These are phyloP conservation scores for Camponotus vicinus DNA, from an alignment of 1,140 invertebrate species.

Conservation along the genomic window DNA sequence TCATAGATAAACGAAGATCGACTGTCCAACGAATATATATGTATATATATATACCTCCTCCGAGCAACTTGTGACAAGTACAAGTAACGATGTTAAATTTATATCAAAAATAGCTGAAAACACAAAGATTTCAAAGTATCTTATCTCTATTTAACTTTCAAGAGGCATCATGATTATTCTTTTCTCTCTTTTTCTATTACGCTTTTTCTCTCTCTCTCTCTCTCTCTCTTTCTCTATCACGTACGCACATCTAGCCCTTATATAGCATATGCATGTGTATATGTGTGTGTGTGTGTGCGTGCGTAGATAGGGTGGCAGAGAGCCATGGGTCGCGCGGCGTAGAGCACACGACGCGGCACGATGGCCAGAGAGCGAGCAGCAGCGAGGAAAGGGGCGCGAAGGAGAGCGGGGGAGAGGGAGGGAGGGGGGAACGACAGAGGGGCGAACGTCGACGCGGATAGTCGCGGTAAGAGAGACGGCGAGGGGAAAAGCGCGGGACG, in stretches of 20 bases:
- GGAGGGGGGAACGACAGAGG: conserved; percentile 27
- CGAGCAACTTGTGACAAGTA: conserved; percentile 20
- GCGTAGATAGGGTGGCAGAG: conserved; percentile 57
- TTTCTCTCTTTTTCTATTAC: conserved; percentile 29
- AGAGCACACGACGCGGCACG: conserved; percentile 49
- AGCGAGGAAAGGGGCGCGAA: conserved; percentile 8
- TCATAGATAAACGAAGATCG: not conserved
- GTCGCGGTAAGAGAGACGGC: conserved; percentile 42
- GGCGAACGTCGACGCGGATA: conserved; percentile 66
- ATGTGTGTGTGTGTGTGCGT: not conserved
- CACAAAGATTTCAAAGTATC: too few relatives aligned
- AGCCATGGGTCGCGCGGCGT: conserved; percentile 58
- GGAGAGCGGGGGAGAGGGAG: too few relatives aligned
- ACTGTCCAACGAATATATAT: not conserved
- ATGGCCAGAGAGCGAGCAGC: conserved; percentile 44
- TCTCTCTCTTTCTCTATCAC: not conserved
- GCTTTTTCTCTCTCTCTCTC: not conserved
- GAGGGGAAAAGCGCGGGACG: conserved; percentile 3
- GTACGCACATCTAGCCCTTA: not conserved
- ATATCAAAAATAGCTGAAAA: too few relatives aligned
- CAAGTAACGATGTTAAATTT: too few relatives aligned
- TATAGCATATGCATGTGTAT: not conserved
- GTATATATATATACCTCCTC: too few relatives aligned
- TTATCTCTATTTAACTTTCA: not conserved
- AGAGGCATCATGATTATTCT: conserved; percentile 53